Evolutionary conservation across 1,140 invertebrate species (phyloP).

Genomic region (Magallana angulata): DNA sequence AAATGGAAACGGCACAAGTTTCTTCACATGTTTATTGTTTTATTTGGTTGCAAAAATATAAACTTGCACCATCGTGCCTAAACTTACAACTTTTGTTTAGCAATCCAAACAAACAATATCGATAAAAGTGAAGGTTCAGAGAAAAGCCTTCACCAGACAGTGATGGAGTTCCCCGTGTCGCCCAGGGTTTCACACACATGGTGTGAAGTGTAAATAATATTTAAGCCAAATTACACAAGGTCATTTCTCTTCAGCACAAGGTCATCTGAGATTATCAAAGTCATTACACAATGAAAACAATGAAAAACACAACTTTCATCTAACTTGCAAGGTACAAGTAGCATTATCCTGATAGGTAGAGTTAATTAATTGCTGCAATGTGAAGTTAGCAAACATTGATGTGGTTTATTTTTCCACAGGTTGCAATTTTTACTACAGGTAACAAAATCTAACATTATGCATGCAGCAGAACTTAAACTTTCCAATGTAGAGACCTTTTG

Average conservation of each 20-base stretch:
- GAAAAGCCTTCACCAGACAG: background rate
- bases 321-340: background rate
- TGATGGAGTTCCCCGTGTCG: background rate
- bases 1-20: too few relatives aligned
- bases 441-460: background rate
- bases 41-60: too few relatives aligned
- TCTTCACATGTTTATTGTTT: too few relatives aligned
- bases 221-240: constrained; percentile 17
- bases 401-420: background rate
- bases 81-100: too few relatives aligned
- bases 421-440: background rate
- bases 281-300: constrained; percentile 3
- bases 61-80: too few relatives aligned
- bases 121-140: too few relatives aligned
- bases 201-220: constrained; percentile 6
- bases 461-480: background rate
- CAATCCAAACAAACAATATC: too few relatives aligned
- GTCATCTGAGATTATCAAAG: constrained; percentile 12
- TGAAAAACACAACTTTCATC: background rate
- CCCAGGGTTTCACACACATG: background rate
- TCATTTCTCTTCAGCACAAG: background rate
- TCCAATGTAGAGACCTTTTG: background rate
- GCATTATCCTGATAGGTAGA: background rate
- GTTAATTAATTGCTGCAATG: background rate
- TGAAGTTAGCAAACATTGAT: background rate